phyloP scores from a whole-genome alignment of 30 jellyfish, hydroid and myxozoan genomes.

The Hydra vulgaris region DNA sequence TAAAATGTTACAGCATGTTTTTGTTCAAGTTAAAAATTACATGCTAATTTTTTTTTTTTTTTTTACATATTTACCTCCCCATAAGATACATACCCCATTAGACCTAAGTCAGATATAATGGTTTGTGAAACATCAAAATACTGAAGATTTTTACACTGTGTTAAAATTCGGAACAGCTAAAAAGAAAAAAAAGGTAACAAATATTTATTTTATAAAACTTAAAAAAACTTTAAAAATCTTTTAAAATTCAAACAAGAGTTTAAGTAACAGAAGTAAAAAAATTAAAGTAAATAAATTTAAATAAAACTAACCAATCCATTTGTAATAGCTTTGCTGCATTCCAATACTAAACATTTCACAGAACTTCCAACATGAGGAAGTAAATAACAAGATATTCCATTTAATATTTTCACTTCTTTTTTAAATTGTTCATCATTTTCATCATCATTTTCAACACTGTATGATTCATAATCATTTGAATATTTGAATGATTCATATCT shows the following conservation, averaged over 20 bases:
- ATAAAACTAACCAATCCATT: conserved; percentile 61
- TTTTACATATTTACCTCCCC: background rate
- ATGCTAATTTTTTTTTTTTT: background rate
- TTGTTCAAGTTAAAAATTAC: no score
- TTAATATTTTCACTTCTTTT: conserved; percentile 47
- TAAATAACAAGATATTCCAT: conserved; percentile 54
- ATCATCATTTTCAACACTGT: conserved; percentile 17
- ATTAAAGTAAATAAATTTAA: no score
- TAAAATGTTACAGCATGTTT: no score
- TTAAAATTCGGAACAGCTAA: conserved; percentile 61
- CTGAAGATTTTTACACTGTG: conserved; percentile 70
- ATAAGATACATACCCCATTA: conserved; percentile 49
- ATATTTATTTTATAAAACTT: no score
- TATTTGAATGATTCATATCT: background rate
- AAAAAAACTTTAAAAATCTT: no score
- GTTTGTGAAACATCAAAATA: conserved; percentile 81
- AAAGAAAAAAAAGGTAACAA: background rate
- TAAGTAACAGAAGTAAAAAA: no score
- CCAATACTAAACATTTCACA: conserved; percentile 65
- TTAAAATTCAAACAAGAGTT: no score
- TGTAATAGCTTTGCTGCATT: conserved; percentile 82
- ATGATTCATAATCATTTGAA: background rate
- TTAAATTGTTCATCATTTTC: background rate
- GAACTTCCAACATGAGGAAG: conserved; percentile 73
- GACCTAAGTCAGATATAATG: conserved; percentile 77